Evolutionary conservation across 2,797 vertebrate species (phyloP).

Genomic region (Neosilurus hyrtlii): DNA sequence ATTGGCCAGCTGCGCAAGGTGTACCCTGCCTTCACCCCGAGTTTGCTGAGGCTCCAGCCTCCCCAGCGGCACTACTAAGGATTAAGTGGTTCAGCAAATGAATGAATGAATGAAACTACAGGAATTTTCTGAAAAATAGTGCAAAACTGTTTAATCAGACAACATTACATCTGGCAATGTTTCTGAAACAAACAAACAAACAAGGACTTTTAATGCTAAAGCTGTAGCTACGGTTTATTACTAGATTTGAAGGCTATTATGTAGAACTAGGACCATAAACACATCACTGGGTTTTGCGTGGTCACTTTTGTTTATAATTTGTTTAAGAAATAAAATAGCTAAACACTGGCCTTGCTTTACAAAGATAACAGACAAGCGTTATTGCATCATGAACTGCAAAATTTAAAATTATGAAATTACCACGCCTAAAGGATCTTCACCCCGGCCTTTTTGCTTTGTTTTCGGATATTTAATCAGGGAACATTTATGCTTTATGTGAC

Average conservation of each 20-base stretch:
- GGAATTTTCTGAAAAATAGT: background rate
- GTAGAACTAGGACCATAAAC: background rate
- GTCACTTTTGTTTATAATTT: background rate
- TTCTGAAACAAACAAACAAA: too few species aligned
- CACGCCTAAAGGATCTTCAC: too few species aligned
- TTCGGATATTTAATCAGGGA: too few species aligned
- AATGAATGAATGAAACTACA: background rate
- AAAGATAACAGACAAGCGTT: background rate
- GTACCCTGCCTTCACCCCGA: too few species aligned
- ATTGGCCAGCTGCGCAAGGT: too few species aligned
- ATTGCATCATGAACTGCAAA: background rate
- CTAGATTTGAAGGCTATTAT: background rate
- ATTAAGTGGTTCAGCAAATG: too few species aligned
- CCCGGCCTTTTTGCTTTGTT: too few species aligned
- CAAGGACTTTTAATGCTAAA: background rate
- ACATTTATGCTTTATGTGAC: too few species aligned
- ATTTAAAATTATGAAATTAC: too few species aligned
- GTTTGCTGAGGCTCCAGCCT: too few species aligned
- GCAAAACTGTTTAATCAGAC: background rate
- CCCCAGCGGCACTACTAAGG: too few species aligned
- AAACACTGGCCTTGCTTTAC: background rate
- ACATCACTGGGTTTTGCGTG: background rate
- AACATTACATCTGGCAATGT: background rate
- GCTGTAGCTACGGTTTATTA: background rate
- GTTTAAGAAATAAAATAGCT: background rate